A percentile compares a stretch with the other conserved stretches of the same genome.
Evolutionary conservation across 2,888 invertebrate genomes (phyloP).

Genomic region (Acleris holmiana): DNA sequence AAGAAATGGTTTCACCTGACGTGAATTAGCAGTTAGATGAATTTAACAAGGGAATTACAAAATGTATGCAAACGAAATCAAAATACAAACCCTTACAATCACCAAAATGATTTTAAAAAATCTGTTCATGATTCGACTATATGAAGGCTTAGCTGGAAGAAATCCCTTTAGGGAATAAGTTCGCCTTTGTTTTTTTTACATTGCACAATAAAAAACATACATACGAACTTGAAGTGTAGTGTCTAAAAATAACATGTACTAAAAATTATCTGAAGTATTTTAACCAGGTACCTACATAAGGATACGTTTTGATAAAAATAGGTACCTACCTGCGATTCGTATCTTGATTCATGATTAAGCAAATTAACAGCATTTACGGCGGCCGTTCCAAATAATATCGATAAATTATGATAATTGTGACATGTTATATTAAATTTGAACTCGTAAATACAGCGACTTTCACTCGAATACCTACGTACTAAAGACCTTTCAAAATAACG

Average conservation of each 20-base stretch:
- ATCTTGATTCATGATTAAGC: background rate
- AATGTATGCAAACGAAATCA: background rate
- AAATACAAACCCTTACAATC: background rate
- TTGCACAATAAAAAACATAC: no score
- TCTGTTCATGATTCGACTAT: no score
- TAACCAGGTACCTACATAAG: no score
- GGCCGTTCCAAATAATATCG: conserved; percentile 1
- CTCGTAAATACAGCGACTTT: conserved; percentile 27
- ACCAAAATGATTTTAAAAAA: no score
- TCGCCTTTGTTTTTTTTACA: no score
- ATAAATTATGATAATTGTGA: conserved; percentile 24
- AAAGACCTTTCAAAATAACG: conserved; percentile 26
- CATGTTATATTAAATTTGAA: conserved; percentile 26
- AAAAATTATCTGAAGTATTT: no score
- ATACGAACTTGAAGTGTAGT: no score
- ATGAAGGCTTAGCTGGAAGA: no score
- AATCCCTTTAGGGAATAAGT: no score
- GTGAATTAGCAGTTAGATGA: background rate
- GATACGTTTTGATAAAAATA: no score
- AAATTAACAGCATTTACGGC: background rate
- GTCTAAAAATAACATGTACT: no score
- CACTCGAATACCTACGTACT: conserved; percentile 12
- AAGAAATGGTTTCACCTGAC: background rate
- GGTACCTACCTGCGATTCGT: no score
- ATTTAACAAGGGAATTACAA: background rate